Evolutionary conservation across 2,797 vertebrate genomes (phyloP), one percentile per base, ranked within the genome.

Genomic region (Coilia nasus): DNA sequence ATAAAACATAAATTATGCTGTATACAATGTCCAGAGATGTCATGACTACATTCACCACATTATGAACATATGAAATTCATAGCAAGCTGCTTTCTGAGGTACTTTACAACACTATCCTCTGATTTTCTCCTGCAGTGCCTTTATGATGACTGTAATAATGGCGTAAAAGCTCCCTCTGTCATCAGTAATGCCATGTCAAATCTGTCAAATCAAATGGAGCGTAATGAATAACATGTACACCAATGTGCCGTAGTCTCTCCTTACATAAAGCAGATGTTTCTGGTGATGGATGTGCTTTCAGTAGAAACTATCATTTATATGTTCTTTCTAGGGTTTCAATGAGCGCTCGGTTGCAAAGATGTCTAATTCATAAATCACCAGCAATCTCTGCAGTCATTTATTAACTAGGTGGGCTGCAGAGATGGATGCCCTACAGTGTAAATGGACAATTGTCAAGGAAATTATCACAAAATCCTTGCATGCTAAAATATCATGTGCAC

Each of bases 371-470:
- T 12, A 28, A 25, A 28, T 3, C 25, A 14, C 25, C 23, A 3
- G 62, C 62, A 28, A 67, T 67, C 62, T 67, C 62, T 12, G 62
- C 62, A 25, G 25, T 12, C 25, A 31, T 14, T 28, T 25, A 67
- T 25, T 28, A 11, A 6, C 23, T n/a, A 28, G 3, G 50, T 67
- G 12, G 23, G 0, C 25, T 10, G 6, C 11, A 28, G 62, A 67
- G 62, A 9, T 11, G 25, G 3, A 64, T 83, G 50, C 7, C 17
- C 17, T 31, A 60, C 50, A 21, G 25, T 54, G 41, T 35, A 83
- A 14, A 14, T 50, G 3, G 23, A 25, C 67, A 57, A 84, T 47
- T 84, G 54, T 82, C 47, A 41, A 50, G 19, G n/a, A 86, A 84
- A 84, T 71, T 6, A 64, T 80, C 12, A 23, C 54, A 81, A 46